These are phyloP conservation scores for Anneissia japonica DNA, from an alignment of 35 echinoderm and acorn worm species.

Conservation along the genomic window DNA sequence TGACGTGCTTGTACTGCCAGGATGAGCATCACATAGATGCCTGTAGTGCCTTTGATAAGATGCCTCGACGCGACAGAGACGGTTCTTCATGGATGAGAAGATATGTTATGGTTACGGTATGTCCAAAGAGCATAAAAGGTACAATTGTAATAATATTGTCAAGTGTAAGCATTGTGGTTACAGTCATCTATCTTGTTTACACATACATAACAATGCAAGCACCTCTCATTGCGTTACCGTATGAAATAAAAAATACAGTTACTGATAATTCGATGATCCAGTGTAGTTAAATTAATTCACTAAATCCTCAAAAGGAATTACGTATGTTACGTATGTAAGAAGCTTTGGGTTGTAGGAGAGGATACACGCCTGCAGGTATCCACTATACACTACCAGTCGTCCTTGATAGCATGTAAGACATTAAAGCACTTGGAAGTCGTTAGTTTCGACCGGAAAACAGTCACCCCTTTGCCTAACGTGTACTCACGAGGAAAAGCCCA, in stretches of 20 bases:
- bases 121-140: not conserved
- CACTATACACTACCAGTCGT: not conserved
- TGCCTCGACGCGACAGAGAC: not conserved
- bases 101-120: constrained; percentile 12
- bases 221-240: not conserved
- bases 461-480: not conserved
- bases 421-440: not conserved
- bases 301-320: not conserved
- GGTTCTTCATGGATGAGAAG: not conserved
- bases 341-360: not conserved
- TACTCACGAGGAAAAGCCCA: not conserved
- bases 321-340: not conserved
- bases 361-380: not conserved
- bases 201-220: not conserved
- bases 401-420: not conserved
- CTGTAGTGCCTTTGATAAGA: not conserved
- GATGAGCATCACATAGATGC: not conserved
- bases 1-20: not conserved
- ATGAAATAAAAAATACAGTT: not conserved
- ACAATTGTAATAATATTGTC: not conserved
- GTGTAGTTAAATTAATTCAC: not conserved
- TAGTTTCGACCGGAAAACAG: not conserved
- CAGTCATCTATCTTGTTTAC: not conserved
- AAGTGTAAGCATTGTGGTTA: constrained; percentile 3
- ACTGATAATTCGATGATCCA: constrained; percentile 11